Base-by-base conservation (phyloP, 2,888 invertebrate species). In the Drosophila hamatofila region DNA sequence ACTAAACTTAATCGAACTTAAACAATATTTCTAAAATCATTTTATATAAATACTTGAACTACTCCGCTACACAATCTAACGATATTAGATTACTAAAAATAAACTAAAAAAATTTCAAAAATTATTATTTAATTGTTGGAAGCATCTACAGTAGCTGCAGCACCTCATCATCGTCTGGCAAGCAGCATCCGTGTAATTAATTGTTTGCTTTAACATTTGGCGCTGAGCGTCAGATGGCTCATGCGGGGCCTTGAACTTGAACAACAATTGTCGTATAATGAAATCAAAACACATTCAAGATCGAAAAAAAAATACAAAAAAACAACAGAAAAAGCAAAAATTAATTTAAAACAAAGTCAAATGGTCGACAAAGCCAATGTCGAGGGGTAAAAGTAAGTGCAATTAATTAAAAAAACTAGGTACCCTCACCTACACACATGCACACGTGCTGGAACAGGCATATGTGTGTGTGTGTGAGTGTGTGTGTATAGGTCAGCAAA, bases 331-430 rank as follows among this genome's bases (percentile, higher is more conserved):
- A 55, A 75, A 54, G 51, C 23, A 2, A 39, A 66, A 59, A 72
- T 56, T 41, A 44, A 73, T 77, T 73, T 52, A 65, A 76, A 74
- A 78, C 77, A 74, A 78, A 74, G 74, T 52, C 64, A 61, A 60
- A 58, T 52, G 54, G 39, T 35, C 51, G 59, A 49, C 55, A 66
- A 74, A 54, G 65, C 52, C 56, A 56, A 71, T 52, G 71, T 60
- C 60, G 49, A 63, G 60, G 74, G 82, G 52, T 37, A 70, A 57
- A 81, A 81, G 84, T 77, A 86, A 81, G 87, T 80, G 83, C 88
- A 84, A 88, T 84, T 88, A 84, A 84, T 84, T 84, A 84, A 84
- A 83, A 83, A 84, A 84, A 74, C 77, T 75, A 74, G 79, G 77
- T 74, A 66, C 60, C 63, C 71, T 65, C 48, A 48, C 48, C 27